Conservation (phyloP, 2,797 vertebrate genomes). For the Centropyge bicolor region DNA sequence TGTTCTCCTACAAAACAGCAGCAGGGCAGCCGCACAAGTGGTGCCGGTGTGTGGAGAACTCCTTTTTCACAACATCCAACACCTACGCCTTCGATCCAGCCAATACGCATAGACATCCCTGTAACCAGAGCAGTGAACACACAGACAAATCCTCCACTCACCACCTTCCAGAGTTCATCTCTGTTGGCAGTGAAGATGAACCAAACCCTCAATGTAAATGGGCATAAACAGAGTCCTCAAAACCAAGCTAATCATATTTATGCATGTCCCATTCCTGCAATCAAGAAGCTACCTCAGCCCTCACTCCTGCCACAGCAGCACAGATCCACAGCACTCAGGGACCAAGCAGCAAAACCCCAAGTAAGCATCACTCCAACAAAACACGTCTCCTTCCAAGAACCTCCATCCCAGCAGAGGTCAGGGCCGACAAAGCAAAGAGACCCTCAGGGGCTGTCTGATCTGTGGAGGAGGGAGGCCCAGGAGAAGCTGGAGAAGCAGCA, state of each 20-base stretch:
- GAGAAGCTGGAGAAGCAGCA: conserved; percentile 89
- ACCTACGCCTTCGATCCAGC: conserved; percentile 72
- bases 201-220: conserved; percentile 79
- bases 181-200: conserved; percentile 71
- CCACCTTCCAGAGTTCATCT: conserved; percentile 79
- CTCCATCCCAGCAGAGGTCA: conserved; percentile 82
- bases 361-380: conserved; percentile 80
- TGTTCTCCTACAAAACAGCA: conserved; percentile 69
- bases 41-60: conserved; percentile 90
- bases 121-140: conserved; percentile 71
- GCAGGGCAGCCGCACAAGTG: conserved; percentile 81
- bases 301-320: conserved; percentile 64
- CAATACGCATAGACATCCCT: conserved; percentile 82
- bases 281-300: conserved; percentile 51
- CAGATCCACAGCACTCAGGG: not conserved
- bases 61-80: conserved; percentile 81
- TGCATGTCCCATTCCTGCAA: conserved; percentile 56
- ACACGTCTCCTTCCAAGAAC: conserved; percentile 86
- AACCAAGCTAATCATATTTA: conserved; percentile 14
- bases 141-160: conserved; percentile 79
- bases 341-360: conserved; percentile 69
- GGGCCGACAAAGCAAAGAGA: conserved; percentile 71
- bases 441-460: conserved; percentile 80
- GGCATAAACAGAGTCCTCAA: conserved; percentile 51
- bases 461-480: conserved; percentile 90